Evolutionary conservation across 2,113 vertebrate genomes (phyloP).

Genomic region (Anoplopoma fimbria): DNA sequence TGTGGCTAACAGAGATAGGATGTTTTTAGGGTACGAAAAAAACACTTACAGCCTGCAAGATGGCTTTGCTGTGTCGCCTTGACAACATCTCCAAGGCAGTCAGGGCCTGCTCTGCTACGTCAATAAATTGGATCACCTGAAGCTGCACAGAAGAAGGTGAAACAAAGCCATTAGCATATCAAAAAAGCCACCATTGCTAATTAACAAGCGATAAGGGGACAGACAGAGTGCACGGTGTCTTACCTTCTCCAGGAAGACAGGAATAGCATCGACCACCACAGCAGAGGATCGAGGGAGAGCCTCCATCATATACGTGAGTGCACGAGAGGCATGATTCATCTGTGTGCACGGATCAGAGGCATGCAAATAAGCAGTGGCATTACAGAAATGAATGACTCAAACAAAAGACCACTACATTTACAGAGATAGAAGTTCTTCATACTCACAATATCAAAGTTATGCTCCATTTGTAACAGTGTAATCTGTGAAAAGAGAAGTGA

Average conservation of each 20-base stretch:
- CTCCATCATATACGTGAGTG: constrained; percentile 99
- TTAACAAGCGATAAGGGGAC: background rate
- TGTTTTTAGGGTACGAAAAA: background rate
- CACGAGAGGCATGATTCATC: constrained; percentile 99
- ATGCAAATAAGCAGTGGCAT: background rate
- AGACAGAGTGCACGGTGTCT: background rate
- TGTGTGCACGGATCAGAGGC: constrained; percentile 58
- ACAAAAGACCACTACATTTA: background rate
- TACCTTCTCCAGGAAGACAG: constrained; percentile 99
- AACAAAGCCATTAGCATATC: constrained; percentile 44
- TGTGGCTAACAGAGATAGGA: background rate
- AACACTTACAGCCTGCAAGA: constrained; percentile 95
- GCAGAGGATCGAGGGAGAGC: constrained; percentile 98
- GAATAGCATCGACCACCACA: constrained; percentile 98
- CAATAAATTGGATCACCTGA: constrained; percentile 99
- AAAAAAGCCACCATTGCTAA: constrained; percentile 2
- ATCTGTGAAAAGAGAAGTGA: constrained; percentile 84
- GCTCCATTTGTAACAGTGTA: constrained; percentile 98
- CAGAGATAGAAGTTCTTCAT: constrained; percentile 6
- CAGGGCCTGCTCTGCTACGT: constrained; percentile 98
- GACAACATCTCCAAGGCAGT: constrained; percentile 99
- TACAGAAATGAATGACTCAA: background rate
- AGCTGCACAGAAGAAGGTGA: constrained; percentile 84
- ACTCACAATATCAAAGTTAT: constrained; percentile 99
- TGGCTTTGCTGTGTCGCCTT: constrained; percentile 98